phyloP scores from a whole-genome alignment of 2,888 invertebrate species.

The Koerneria pararmatus region DNA sequence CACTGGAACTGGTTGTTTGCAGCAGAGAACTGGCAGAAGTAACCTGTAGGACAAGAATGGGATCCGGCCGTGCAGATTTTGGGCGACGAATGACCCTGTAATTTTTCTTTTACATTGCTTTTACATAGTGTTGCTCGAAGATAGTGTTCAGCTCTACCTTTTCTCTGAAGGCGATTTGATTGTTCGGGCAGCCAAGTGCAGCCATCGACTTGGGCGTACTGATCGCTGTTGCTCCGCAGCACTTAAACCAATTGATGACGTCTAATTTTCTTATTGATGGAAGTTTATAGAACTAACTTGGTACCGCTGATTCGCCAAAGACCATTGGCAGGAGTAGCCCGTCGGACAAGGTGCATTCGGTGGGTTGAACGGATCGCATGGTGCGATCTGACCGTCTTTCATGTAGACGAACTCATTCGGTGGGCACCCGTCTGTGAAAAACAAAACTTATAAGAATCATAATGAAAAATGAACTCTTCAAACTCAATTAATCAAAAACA shows the following conservation, averaged over 20 bases:
- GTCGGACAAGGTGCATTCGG: constrained; percentile 48
- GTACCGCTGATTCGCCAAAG: constrained; percentile 52
- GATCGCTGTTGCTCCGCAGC: constrained; percentile 57
- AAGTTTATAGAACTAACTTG: too few relatives aligned
- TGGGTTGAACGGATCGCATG: constrained; percentile 55
- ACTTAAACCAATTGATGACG: constrained; percentile 34
- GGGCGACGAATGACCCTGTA: constrained; percentile 35
- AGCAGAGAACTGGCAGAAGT: constrained; percentile 56
- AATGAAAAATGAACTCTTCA: not conserved
- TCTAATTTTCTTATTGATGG: too few relatives aligned
- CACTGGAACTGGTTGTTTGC: constrained; percentile 56
- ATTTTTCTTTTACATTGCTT: not conserved
- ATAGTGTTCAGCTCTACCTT: not conserved
- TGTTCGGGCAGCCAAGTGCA: constrained; percentile 56
- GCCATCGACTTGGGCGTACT: constrained; percentile 52
- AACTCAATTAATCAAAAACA: not conserved
- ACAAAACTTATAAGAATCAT: not conserved
- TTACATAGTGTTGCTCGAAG: not conserved
- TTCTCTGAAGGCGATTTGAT: constrained; percentile 54
- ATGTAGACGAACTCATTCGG: constrained; percentile 58
- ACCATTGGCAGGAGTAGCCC: constrained; percentile 57
- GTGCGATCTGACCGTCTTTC: constrained; percentile 57
- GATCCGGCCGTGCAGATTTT: constrained; percentile 26
- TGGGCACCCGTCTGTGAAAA: constrained; percentile 49
- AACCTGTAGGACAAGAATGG: constrained; percentile 32